phyloP scores from a whole-genome alignment of 2,888 invertebrate genomes.

The Lepeophtheirus nordmannii region DNA sequence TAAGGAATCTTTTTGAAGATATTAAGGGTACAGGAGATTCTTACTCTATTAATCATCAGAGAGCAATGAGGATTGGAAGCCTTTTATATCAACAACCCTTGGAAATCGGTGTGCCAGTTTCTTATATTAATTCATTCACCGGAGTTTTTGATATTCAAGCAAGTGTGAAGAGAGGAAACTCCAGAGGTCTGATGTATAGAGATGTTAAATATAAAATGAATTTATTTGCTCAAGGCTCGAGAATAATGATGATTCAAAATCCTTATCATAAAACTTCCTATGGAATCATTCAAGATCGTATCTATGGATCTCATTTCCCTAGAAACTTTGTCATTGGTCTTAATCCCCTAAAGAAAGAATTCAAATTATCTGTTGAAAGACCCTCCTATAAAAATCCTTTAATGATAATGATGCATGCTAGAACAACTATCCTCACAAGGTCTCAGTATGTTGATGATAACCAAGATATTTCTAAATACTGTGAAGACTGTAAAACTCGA shows the following conservation, averaged over 20 bases:
- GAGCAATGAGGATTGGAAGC: slow-evolving; percentile 6
- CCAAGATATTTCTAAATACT: neutral
- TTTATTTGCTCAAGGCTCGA: neutral
- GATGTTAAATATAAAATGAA: slow-evolving; percentile 21
- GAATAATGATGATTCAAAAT: neutral
- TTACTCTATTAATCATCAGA: slow-evolving; percentile 23
- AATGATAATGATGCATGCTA: slow-evolving; percentile 18
- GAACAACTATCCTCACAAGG: slow-evolving; percentile 3
- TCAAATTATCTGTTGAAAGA: slow-evolving; percentile 11
- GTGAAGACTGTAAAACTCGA: slow-evolving; percentile 1
- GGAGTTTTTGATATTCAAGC: slow-evolving; percentile 7
- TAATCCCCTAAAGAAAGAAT: slow-evolving; percentile 19
- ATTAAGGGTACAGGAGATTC: slow-evolving; percentile 9
- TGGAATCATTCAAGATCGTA: slow-evolving; percentile 13
- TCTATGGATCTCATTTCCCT: slow-evolving; percentile 20
- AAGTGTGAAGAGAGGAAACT: slow-evolving; percentile 16
- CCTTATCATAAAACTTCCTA: neutral
- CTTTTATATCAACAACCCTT: slow-evolving; percentile 21
- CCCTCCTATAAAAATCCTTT: slow-evolving; percentile 12
- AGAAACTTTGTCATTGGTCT: slow-evolving; percentile 22
- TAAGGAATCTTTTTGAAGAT: slow-evolving; percentile 6
- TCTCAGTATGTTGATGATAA: neutral
- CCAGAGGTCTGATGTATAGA: slow-evolving; percentile 18
- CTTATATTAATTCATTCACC: slow-evolving; percentile 8
- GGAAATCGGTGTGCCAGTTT: slow-evolving; percentile 17